Percentiles rank a stretch among this genome's conserved stretches.
These are phyloP conservation scores for Malthinus flaveolus DNA, from an alignment of 2,888 invertebrate genomes.

Conservation along the genomic window DNA sequence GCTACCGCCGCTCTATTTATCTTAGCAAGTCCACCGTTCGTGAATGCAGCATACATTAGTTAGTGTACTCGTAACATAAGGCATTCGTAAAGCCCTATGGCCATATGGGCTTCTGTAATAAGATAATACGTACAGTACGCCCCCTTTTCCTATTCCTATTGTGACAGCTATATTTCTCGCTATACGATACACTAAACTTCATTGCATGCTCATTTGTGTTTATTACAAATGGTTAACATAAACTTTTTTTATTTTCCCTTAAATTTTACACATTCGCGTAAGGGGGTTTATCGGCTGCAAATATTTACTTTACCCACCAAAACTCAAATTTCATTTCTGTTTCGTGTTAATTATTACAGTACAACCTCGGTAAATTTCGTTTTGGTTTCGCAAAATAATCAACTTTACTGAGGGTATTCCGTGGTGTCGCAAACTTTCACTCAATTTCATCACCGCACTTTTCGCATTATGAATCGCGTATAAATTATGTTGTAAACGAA, in stretches of 20 bases:
- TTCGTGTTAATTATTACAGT: slow-evolving; percentile 25
- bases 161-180: slow-evolving; percentile 11
- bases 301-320: slow-evolving; percentile 23
- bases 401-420: slow-evolving; percentile 35
- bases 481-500: slow-evolving; percentile 51
- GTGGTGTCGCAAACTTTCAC: slow-evolving; percentile 48
- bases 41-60: slow-evolving; percentile 50
- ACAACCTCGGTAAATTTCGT: slow-evolving; percentile 34
- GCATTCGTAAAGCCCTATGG: slow-evolving; percentile 45
- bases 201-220: slow-evolving; percentile 15
- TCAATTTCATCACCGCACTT: slow-evolving; percentile 52
- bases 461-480: slow-evolving; percentile 54
- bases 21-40: slow-evolving; percentile 49
- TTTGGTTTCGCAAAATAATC: slow-evolving; percentile 36
- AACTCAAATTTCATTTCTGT: slow-evolving; percentile 17
- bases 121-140: slow-evolving; percentile 42
- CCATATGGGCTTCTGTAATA: slow-evolving; percentile 49
- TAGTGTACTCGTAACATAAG: slow-evolving; percentile 50
- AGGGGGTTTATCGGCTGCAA: slow-evolving; percentile 15
- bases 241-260: too few relatives aligned
- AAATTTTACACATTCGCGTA: not conserved
- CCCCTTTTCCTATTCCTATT: slow-evolving; percentile 13
- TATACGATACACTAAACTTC: slow-evolving; percentile 10
- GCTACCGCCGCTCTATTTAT: slow-evolving; percentile 54
- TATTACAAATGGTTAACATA: not conserved